Conservation (phyloP, 2,888 invertebrate species). For the Pandemis heparana region DNA sequence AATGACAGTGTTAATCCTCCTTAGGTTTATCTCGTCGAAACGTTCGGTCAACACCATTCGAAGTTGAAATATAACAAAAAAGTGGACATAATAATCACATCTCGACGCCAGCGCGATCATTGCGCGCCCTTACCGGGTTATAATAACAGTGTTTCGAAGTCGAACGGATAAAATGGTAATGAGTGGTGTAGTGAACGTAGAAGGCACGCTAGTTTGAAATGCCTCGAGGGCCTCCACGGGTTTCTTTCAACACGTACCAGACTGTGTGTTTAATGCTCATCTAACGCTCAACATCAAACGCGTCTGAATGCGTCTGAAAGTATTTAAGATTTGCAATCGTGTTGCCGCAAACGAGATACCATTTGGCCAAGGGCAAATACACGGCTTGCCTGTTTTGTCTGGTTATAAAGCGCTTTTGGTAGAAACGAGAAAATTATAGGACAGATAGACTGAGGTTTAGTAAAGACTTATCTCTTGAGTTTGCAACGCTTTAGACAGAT, state of each 20-base stretch:
- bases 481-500: conserved; percentile 42
- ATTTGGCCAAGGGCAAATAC: conserved; percentile 77
- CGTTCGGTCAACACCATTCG: conserved; percentile 51
- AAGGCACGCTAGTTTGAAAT: conserved; percentile 71
- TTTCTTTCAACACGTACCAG: conserved; percentile 82
- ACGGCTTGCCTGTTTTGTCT: conserved; percentile 58
- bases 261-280: conserved; percentile 79
- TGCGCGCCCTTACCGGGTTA: conserved; percentile 75
- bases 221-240: conserved; percentile 69
- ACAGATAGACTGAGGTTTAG: conserved; percentile 46
- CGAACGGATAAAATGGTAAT: conserved; percentile 78
- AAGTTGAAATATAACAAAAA: conserved; percentile 67
- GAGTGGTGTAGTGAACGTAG: conserved; percentile 65
- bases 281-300: conserved; percentile 74
- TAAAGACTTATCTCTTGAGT: conserved; percentile 46
- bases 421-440: conserved; percentile 66
- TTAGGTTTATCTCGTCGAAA: conserved; percentile 51
- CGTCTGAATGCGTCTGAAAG: conserved; percentile 68
- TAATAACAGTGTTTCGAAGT: conserved; percentile 79
- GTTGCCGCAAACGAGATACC: conserved; percentile 77
- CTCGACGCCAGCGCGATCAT: conserved; percentile 71
- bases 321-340: conserved; percentile 76
- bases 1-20: conserved; percentile 54
- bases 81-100: conserved; percentile 61
- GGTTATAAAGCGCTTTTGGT: conserved; percentile 49